These are phyloP conservation scores for Scotopteryx bipunctaria DNA, from an alignment of 2,888 invertebrate genomes.

Conservation along the genomic window DNA sequence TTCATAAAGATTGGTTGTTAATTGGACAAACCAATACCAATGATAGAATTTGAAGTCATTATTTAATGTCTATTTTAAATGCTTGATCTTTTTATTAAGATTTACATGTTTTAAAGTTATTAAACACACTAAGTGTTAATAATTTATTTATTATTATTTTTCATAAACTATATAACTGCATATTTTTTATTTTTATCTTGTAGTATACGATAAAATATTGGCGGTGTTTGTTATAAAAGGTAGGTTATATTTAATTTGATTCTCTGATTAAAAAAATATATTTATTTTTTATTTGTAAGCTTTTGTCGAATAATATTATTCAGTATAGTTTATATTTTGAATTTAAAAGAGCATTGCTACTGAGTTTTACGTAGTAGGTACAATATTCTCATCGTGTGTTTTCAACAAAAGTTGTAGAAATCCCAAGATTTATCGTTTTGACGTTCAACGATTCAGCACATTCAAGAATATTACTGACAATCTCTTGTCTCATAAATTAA, in stretches of 20 bases:
- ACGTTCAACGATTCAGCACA: conserved; percentile 75
- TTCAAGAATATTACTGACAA: conserved; percentile 70
- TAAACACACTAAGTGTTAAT: no score
- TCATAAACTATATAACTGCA: no score
- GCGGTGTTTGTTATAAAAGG: no score
- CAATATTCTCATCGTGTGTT: conserved; percentile 56
- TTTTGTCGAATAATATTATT: no score
- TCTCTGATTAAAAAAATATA: no score
- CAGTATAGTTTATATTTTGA: conserved; percentile 1
- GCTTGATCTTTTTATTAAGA: background rate
- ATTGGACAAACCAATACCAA: conserved; percentile 39
- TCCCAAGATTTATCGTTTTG: conserved; percentile 73
- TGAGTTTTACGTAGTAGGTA: conserved; percentile 33
- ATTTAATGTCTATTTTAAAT: background rate
- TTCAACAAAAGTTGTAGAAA: conserved; percentile 65
- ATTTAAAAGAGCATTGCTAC: conserved; percentile 27
- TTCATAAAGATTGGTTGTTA: conserved; percentile 46
- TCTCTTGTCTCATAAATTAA: conserved; percentile 72
- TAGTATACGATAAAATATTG: no score
- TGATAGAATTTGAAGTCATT: background rate
- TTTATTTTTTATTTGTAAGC: no score
- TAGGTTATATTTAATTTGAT: no score
- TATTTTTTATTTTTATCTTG: no score
- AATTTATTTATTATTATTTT: no score
- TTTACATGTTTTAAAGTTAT: no score